Evolutionary conservation across 1,140 invertebrate genomes (phyloP).

Genomic region (Harpegnathos saltator): DNA sequence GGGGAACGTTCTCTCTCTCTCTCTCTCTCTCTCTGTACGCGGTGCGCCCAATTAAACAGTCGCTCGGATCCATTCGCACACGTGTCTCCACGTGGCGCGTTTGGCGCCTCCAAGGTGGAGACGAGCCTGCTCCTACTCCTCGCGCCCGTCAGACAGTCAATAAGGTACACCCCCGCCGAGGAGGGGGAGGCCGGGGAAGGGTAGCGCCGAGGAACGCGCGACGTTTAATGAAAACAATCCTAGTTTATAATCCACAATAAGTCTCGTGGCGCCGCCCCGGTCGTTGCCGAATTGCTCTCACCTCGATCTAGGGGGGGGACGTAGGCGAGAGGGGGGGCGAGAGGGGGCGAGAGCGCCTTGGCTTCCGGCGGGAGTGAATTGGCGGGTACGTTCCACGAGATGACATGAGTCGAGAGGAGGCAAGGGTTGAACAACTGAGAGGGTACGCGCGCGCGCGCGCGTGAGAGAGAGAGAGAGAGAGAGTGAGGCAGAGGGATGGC

Average conservation of each 20-base stretch:
- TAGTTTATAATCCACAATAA: slow-evolving; percentile 79
- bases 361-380: slow-evolving; percentile 54
- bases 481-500: background rate
- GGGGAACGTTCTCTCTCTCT: background rate
- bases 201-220: slow-evolving; percentile 30
- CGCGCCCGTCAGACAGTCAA: slow-evolving; percentile 59
- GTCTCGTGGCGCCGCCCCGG: slow-evolving; percentile 68
- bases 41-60: slow-evolving; percentile 13
- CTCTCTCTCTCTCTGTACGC: too few relatives aligned
- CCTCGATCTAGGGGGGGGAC: slow-evolving; percentile 70
- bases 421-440: slow-evolving; percentile 64
- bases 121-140: slow-evolving; percentile 32
- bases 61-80: background rate
- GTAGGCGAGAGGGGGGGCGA: slow-evolving; percentile 28
- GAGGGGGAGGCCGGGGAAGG: slow-evolving; percentile 30
- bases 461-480: too few relatives aligned
- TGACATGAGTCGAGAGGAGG: slow-evolving; percentile 21
- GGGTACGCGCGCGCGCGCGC: slow-evolving; percentile 13
- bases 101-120: background rate
- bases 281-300: slow-evolving; percentile 77
- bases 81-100: background rate
- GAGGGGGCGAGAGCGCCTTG: slow-evolving; percentile 1
- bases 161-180: slow-evolving; percentile 65
- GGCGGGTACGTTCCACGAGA: slow-evolving; percentile 56
- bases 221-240: slow-evolving; percentile 80